These are phyloP conservation scores for Xestobium rufovillosum DNA, from an alignment of 2,888 invertebrate species.

Conservation along the genomic window DNA sequence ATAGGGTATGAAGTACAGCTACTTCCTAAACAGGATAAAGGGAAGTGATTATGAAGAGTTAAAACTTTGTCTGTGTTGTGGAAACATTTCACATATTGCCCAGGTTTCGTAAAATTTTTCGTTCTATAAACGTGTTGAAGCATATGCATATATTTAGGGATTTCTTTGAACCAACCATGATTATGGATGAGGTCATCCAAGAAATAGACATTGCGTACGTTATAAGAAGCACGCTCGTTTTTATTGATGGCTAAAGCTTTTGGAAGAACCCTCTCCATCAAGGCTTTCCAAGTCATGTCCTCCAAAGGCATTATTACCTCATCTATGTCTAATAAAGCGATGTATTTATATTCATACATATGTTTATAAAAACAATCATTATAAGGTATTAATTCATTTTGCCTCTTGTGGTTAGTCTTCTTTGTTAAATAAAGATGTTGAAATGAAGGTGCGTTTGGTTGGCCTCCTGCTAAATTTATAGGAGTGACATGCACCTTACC, in stretches of 20 bases:
- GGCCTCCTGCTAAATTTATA: slow-evolving; percentile 78
- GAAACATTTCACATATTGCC: slow-evolving; percentile 90
- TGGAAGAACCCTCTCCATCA: slow-evolving; percentile 62
- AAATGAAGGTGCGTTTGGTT: slow-evolving; percentile 82
- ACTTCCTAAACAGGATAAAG: slow-evolving; percentile 78
- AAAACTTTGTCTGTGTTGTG: slow-evolving; percentile 85
- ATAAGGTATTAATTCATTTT: slow-evolving; percentile 92
- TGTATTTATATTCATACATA: slow-evolving; percentile 81
- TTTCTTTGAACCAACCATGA: slow-evolving; percentile 72
- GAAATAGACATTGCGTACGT: slow-evolving; percentile 88
- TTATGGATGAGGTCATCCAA: slow-evolving; percentile 78
- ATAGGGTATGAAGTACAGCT: slow-evolving; percentile 76
- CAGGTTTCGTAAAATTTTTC: slow-evolving; percentile 86
- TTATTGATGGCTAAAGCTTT: slow-evolving; percentile 61
- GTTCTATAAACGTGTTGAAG: slow-evolving; percentile 85
- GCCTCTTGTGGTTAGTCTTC: slow-evolving; percentile 87
- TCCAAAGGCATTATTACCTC: slow-evolving; percentile 89
- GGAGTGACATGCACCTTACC: slow-evolving; percentile 61
- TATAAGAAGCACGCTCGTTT: slow-evolving; percentile 69
- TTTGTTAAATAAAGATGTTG: slow-evolving; percentile 85
- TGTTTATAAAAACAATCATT: slow-evolving; percentile 94
- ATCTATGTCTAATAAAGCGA: slow-evolving; percentile 88
- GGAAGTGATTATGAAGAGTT: slow-evolving; percentile 88
- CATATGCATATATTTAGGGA: slow-evolving; percentile 89
- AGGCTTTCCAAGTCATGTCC: slow-evolving; percentile 62